These are phyloP conservation scores for Sarcophaga rosellei DNA, from an alignment of 2,888 invertebrate genomes.

Conservation along the genomic window DNA sequence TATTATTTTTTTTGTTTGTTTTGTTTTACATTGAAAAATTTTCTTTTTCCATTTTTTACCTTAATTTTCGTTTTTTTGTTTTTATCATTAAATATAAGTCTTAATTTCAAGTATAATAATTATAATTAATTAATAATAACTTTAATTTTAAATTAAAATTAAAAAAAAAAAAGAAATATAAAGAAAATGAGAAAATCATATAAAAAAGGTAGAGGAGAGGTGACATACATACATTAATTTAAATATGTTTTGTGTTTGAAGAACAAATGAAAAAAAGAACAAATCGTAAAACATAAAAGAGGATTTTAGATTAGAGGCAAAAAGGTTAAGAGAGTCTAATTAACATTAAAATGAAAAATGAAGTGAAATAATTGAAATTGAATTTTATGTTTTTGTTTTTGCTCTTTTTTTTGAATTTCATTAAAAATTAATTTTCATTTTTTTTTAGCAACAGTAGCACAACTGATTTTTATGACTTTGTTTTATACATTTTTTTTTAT, in stretches of 20 bases:
- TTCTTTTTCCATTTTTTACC: constrained; percentile 56
- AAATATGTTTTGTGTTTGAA: no score
- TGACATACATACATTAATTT: no score
- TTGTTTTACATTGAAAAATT: constrained; percentile 51
- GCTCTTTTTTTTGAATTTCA: not conserved
- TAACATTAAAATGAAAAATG: not conserved
- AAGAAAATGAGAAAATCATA: constrained; percentile 17
- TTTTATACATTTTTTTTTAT: not conserved
- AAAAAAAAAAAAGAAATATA: constrained; percentile 41
- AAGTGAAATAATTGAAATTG: not conserved
- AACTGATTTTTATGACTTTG: constrained; percentile 52
- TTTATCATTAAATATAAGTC: constrained; percentile 78
- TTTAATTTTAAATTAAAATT: constrained; percentile 36
- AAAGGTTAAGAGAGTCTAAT: not conserved
- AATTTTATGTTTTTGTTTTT: no score
- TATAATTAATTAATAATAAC: constrained; percentile 67
- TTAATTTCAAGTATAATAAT: constrained; percentile 79
- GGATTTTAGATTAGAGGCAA: not conserved
- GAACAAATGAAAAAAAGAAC: not conserved
- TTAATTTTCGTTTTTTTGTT: constrained; percentile 64
- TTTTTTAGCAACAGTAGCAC: constrained; percentile 61
- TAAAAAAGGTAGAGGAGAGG: not conserved
- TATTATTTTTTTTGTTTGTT: constrained; percentile 38
- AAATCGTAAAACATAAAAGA: not conserved
- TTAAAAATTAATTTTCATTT: constrained; percentile 8